These are phyloP conservation scores for Cosmopolites sordidus DNA, from an alignment of 2,888 invertebrate species.

Conservation along the genomic window DNA sequence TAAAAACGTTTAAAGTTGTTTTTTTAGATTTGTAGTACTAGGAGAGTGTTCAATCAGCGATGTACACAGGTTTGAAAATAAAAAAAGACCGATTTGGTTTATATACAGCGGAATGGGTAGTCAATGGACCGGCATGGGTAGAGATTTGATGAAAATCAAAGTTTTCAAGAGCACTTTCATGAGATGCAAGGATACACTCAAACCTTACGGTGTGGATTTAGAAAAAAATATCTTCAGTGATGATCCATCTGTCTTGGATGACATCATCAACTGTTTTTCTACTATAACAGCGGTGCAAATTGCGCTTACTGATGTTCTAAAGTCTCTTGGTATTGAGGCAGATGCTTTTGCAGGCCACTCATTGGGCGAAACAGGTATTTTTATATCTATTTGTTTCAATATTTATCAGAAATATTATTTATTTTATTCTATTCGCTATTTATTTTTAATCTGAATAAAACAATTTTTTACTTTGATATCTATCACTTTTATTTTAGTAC, in stretches of 20 bases:
- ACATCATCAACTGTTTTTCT: conserved; percentile 56
- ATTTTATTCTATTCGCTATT: too few species aligned
- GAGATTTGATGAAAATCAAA: conserved; percentile 55
- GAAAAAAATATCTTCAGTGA: conserved; percentile 51
- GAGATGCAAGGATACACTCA: conserved; percentile 50
- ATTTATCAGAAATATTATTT: too few species aligned
- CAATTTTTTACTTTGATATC: too few species aligned
- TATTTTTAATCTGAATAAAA: too few species aligned
- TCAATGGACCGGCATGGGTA: conserved; percentile 63
- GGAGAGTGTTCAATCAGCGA: conserved; percentile 13
- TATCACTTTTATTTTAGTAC: too few species aligned
- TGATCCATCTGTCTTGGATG: conserved; percentile 50
- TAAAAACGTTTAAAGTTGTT: too few species aligned
- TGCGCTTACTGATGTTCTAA: conserved; percentile 80
- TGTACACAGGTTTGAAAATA: conserved; percentile 6
- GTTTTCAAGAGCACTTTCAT: conserved; percentile 56
- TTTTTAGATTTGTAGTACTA: conserved; percentile 26
- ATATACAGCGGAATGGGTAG: conserved; percentile 66
- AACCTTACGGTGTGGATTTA: conserved; percentile 53
- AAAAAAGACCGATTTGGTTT: conserved; percentile 56
- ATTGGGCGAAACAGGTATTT: conserved; percentile 79
- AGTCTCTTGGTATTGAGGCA: conserved; percentile 67
- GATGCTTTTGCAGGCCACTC: conserved; percentile 94
- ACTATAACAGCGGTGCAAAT: conserved; percentile 60
- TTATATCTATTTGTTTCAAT: too few species aligned